Base-by-base conservation (phyloP, 2,113 vertebrate species). In the Amphilophus citrinellus region DNA sequence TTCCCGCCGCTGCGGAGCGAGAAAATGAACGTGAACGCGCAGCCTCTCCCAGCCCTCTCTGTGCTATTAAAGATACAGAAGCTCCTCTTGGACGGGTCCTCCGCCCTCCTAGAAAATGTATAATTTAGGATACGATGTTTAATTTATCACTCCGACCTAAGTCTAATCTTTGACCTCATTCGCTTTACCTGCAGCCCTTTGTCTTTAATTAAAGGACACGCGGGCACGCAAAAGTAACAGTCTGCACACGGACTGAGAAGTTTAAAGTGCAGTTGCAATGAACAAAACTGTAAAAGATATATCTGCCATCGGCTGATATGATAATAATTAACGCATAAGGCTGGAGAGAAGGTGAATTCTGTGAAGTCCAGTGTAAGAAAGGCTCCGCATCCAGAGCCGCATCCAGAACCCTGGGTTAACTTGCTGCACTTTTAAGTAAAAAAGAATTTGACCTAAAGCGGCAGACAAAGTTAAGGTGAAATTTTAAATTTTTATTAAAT, bases 21-120 rank as follows among this genome's bases (percentile, higher is more conserved):
- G 87, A 88, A 87, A 87, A 84, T 17, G 68, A 77, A 18, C 84
- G 90, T 87, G 95, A 93, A 94, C 96, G 96, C 96, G 93, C 92
- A 95, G 94, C 95, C 95, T 95, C 96, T 97, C 96, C 96, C 95
- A 94, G 95, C 90, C 88, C 61, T 79, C 92, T 94, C 92, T 88
- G 93, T 87, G 47, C 50, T 88, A 94, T 96, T 96, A 96, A 96
- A 96, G 95, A 94, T 80, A 84, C 88, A 91, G 89, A 85, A 92
- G 89, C 84, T 91, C 44, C 66, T 50, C 42, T 50, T 71, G 42
- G 65, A 71, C 22, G 47, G 82, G 61, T 87, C 79, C 75, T 79
- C 89, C 75, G 39, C 73, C 92, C 91, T 88, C 82, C 75, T 66
- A 90, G 88, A 83, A 83, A 90, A 93, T 96, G 75, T 68, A 95